These are phyloP conservation scores for Drosophila takahashii DNA, from an alignment of 1,140 invertebrate species.

Conservation along the genomic window DNA sequence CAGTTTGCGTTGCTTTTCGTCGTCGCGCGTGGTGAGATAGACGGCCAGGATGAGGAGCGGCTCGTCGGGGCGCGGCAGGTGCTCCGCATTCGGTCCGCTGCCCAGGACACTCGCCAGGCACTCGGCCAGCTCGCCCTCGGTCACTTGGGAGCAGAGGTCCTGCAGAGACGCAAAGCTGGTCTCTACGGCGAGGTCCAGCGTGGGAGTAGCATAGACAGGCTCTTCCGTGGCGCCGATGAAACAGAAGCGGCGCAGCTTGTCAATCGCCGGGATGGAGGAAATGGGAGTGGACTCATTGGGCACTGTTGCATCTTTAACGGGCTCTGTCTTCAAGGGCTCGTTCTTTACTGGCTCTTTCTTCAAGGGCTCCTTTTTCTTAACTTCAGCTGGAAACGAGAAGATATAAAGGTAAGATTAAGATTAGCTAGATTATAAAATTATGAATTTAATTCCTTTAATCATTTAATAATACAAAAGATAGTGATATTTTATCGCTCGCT, in stretches of 20 bases:
- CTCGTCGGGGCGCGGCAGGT: slow-evolving; percentile 65
- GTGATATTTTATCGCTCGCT: too few relatives aligned
- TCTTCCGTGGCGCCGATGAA: slow-evolving; percentile 61
- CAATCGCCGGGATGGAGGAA: slow-evolving; percentile 19
- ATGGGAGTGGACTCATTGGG: neutral
- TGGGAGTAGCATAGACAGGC: slow-evolving; percentile 54
- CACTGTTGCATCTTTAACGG: neutral
- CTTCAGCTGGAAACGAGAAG: neutral
- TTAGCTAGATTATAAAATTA: neutral
- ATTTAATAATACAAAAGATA: too few relatives aligned
- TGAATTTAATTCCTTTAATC: too few relatives aligned
- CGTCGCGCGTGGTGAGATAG: slow-evolving; percentile 43
- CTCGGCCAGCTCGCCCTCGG: slow-evolving; percentile 27
- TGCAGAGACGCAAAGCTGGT: slow-evolving; percentile 9
- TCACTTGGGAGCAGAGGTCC: slow-evolving; percentile 30
- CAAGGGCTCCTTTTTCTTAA: neutral
- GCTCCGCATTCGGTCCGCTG: slow-evolving; percentile 14
- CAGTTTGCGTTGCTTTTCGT: slow-evolving; percentile 46
- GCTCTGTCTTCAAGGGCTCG: neutral
- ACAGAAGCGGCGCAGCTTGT: slow-evolving; percentile 67
- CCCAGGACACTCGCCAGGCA: slow-evolving; percentile 34
- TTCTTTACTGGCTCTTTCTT: too few relatives aligned
- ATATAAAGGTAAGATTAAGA: neutral
- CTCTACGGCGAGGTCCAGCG: slow-evolving; percentile 38
- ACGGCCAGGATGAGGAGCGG: slow-evolving; percentile 67